Evolutionary conservation across 2,113 vertebrate species (phyloP), one percentile per base, ranked within the genome.

Genomic region (Phalacrocorax pelagicus): DNA sequence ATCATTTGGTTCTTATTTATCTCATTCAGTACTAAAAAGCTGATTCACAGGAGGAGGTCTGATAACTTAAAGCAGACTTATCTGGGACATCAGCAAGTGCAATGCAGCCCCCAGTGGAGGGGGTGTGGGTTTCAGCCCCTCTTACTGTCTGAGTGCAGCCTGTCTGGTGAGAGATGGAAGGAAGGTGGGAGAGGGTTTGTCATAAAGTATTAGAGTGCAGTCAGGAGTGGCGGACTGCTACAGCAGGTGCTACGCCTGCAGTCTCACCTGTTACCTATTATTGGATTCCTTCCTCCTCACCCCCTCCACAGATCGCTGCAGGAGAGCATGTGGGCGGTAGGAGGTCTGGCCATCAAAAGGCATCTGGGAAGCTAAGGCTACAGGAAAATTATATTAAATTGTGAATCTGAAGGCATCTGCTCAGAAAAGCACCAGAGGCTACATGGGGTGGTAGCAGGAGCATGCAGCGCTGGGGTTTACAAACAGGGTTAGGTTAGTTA

Each of bases 251-350:
- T 52, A 3, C 2, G 30, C 69, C 77, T 69, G 61, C 46, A 9
- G 69, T 52, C 71, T 88, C 54, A 38, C 51, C 5, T 5, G 0
- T 59, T 62, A 62, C 26, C 55, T 2, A 0, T 52, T 78, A 81
- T 9, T 86, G 51, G 14, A 46, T 88, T 75, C 55, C 77, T 22
- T 73, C 88, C 75, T 90, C 46, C 67, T 73, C 92, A 26, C 15
- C 27, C 38, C 29, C 71, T 66, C 54, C 0, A 9, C 74, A 62
- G 58, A 44, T 27, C 1, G 4, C 82, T 5, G 17, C 34, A 27
- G 90, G 71, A 90, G 10, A 62, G 32, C 1, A 0, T 0, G 12
- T 2, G 1, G 74, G 17, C 3, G 5, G 62, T 5, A 24, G 83
- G 85, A 86, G 71, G 15, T 73, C 67, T 83, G 72, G 61, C 38